Evolutionary conservation across 2,797 vertebrate genomes (phyloP).

Genomic region (Thamnophis elegans): DNA sequence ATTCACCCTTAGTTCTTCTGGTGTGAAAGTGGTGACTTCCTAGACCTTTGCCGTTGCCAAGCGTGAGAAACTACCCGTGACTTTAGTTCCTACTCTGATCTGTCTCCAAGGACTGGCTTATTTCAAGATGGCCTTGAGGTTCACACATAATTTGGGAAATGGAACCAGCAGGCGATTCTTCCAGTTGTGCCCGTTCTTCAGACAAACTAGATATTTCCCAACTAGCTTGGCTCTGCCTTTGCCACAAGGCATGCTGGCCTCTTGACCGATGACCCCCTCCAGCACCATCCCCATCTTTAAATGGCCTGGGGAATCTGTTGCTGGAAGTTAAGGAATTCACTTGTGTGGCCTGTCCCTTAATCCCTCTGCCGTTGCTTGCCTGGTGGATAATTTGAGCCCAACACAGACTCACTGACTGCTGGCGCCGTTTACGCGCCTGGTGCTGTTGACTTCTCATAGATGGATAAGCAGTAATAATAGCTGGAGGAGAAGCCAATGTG

Average conservation of each 20-base stretch:
- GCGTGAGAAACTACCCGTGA: too few species aligned
- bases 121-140: not conserved
- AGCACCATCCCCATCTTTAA: conserved; percentile 36
- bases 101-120: not conserved
- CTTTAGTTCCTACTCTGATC: not conserved
- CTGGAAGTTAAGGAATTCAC: conserved; percentile 68
- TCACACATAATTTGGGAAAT: not conserved
- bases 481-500: conserved; percentile 53
- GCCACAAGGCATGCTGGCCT: not conserved
- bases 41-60: too few species aligned
- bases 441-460: conserved; percentile 77
- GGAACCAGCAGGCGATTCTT: not conserved
- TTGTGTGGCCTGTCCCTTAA: conserved; percentile 17
- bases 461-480: conserved; percentile 84
- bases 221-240: not conserved
- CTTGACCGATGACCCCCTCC: not conserved
- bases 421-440: conserved; percentile 68
- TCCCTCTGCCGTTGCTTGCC: not conserved
- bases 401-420: conserved; percentile 69
- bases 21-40: too few species aligned
- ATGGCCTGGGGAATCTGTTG: conserved; percentile 65
- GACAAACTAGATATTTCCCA: not conserved
- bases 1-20: too few species aligned
- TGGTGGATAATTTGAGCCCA: conserved; percentile 58
- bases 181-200: not conserved